Evolutionary conservation across 2,888 invertebrate genomes (phyloP).

Genomic region (Acrobasis suavella): DNA sequence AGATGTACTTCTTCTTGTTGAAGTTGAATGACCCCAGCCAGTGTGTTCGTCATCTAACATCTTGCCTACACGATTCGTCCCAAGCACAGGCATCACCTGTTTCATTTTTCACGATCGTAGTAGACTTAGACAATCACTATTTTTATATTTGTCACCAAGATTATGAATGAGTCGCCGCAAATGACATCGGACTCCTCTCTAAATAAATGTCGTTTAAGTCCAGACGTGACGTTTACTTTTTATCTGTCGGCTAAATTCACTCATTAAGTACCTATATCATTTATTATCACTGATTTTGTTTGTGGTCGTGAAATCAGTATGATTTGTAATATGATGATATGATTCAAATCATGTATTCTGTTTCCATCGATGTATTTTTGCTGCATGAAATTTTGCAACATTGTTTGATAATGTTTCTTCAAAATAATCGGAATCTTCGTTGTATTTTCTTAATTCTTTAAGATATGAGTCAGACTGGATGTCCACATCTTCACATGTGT

Average conservation of each 20-base stretch:
- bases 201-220: conserved; percentile 44
- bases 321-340: no score
- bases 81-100: conserved; percentile 62
- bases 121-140: conserved; percentile 57
- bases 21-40: conserved; percentile 58
- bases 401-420: not conserved
- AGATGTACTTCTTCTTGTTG: conserved; percentile 47
- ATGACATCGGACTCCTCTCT: conserved; percentile 48
- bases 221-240: conserved; percentile 27
- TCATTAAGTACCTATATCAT: not conserved
- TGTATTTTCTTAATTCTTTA: conserved; percentile 5
- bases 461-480: conserved; percentile 29
- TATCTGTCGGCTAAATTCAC: conserved; percentile 17
- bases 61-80: conserved; percentile 51
- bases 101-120: conserved; percentile 69
- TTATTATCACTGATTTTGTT: not conserved
- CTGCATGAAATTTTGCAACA: not conserved
- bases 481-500: conserved; percentile 46
- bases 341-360: no score
- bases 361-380: not conserved
- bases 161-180: conserved; percentile 66
- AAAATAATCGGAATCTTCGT: not conserved
- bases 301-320: not conserved
- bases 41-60: conserved; percentile 65
- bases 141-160: conserved; percentile 58